Conservation (phyloP, 2,113 vertebrate genomes). For the Corythoichthys intestinalis region DNA sequence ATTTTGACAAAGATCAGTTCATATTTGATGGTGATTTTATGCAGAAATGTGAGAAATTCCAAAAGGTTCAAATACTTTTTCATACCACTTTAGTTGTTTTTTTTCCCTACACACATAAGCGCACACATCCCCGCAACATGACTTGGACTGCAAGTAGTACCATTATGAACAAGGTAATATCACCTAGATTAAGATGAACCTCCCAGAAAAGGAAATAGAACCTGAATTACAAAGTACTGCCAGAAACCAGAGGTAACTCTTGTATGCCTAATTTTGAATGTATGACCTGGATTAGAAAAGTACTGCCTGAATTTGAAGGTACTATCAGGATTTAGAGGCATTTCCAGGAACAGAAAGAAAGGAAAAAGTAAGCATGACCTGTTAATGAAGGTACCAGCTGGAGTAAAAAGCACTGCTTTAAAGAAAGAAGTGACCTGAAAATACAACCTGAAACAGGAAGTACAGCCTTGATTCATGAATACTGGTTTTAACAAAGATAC, state of each 20-base stretch:
- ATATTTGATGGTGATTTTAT: too few relatives aligned
- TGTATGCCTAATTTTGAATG: neutral
- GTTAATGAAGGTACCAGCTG: neutral
- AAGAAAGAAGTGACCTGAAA: neutral
- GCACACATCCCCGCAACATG: neutral
- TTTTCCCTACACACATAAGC: neutral
- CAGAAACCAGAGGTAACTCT: neutral
- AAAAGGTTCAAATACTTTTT: too few relatives aligned
- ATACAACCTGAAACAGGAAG: slow-evolving; percentile 2
- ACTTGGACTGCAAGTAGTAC: neutral
- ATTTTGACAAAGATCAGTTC: too few relatives aligned
- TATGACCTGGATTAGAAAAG: neutral
- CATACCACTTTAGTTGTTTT: too few relatives aligned
- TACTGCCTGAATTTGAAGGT: neutral
- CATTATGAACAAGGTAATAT: neutral
- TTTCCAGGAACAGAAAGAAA: neutral
- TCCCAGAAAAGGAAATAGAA: neutral
- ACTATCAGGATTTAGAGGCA: too few relatives aligned
- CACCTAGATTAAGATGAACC: neutral
- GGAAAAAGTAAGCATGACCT: slow-evolving; percentile 16
- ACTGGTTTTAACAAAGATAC: too few relatives aligned
- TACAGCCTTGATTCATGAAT: neutral
- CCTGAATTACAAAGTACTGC: neutral
- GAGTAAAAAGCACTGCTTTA: neutral
- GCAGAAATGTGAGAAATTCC: too few relatives aligned